These are phyloP conservation scores for Aurelia sp. DNA, from an alignment of 30 jellyfish, hydroid and myxozoan species.

Conservation along the genomic window DNA sequence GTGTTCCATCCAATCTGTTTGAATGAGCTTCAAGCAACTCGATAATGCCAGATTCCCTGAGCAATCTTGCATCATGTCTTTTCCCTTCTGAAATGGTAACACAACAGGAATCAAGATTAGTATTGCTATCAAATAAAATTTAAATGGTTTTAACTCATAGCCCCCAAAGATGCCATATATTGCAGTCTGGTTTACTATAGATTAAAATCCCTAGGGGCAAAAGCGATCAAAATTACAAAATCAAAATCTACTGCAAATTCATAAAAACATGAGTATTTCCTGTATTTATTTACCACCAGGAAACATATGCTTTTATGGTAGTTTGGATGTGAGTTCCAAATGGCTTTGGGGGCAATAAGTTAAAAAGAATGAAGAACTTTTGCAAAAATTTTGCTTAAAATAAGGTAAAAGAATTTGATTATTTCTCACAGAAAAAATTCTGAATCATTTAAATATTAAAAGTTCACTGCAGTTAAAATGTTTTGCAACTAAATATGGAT, in stretches of 20 bases:
- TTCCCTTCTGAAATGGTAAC: conserved; percentile 49
- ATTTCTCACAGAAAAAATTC: conserved; percentile 4
- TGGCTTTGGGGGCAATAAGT: background rate
- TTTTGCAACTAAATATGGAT: too few species aligned
- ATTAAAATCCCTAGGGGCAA: too few species aligned
- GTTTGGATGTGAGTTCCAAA: too few species aligned
- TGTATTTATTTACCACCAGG: too few species aligned
- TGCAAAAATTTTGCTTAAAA: conserved; percentile 9
- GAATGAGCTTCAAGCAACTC: conserved; percentile 32
- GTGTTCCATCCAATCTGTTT: conserved; percentile 41
- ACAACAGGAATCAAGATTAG: conserved; percentile 1
- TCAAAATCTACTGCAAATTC: too few species aligned
- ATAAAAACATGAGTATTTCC: too few species aligned
- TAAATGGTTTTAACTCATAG: too few species aligned
- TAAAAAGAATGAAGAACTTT: background rate
- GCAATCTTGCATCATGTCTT: conserved; percentile 64
- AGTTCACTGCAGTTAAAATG: background rate
- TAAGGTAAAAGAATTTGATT: background rate
- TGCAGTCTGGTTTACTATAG: too few species aligned
- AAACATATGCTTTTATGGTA: too few species aligned
- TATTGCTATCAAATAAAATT: too few species aligned
- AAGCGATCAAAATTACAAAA: too few species aligned
- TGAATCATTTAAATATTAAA: conserved; percentile 5
- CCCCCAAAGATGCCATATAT: too few species aligned
- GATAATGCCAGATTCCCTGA: conserved; percentile 40